A percentile compares a stretch with the other conserved stretches of the same genome.
These are phyloP conservation scores for Turnix velox DNA, from an alignment of 2,113 vertebrate genomes.

Conservation along the genomic window DNA sequence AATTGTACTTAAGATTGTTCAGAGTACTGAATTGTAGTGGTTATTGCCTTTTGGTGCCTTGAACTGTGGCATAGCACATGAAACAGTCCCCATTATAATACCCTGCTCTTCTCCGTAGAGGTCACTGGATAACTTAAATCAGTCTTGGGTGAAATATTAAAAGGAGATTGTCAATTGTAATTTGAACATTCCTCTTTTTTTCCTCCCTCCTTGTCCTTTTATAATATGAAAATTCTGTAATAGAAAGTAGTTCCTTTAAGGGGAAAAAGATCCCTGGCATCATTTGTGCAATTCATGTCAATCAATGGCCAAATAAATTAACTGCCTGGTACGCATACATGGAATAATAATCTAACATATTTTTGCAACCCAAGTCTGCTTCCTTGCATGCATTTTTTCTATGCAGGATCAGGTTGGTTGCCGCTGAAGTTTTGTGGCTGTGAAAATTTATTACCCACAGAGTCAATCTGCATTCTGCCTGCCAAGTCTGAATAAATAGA, in stretches of 20 bases:
- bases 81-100: constrained; percentile 26
- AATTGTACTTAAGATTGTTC: constrained; percentile 54
- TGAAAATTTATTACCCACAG: constrained; percentile 81
- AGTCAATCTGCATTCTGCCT: constrained; percentile 78
- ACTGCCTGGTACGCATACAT: constrained; percentile 53
- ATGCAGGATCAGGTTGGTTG: constrained; percentile 69
- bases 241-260: constrained; percentile 42
- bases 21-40: neutral
- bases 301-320: constrained; percentile 64
- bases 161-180: constrained; percentile 60
- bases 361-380: constrained; percentile 65
- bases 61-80: constrained; percentile 13
- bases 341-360: constrained; percentile 70
- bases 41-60: constrained; percentile 43
- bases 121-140: constrained; percentile 61
- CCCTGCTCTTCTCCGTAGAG: constrained; percentile 26
- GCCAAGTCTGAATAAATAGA: constrained; percentile 84
- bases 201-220: constrained; percentile 19
- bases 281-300: constrained; percentile 52
- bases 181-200: neutral
- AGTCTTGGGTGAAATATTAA: constrained; percentile 63
- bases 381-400: constrained; percentile 66
- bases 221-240: constrained; percentile 47
- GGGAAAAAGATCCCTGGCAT: constrained; percentile 34
- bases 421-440: constrained; percentile 74